phyloP scores from a whole-genome alignment of 2,888 invertebrate genomes.

The Barypeithes pellucidus region DNA sequence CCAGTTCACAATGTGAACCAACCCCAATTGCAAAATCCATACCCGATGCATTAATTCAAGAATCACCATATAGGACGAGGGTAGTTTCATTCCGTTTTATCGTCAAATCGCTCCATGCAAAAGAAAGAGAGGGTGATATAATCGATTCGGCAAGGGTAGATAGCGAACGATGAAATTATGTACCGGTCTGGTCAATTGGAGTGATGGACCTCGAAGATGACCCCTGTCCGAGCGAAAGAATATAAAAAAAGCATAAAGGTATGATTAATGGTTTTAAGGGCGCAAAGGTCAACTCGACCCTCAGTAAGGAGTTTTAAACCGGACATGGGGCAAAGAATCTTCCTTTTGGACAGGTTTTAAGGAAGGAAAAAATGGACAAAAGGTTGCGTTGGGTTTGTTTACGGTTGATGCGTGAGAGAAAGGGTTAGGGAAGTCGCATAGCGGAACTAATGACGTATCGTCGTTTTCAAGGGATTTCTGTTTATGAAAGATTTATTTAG shows the following conservation, averaged over 20 bases:
- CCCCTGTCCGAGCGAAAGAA: slow-evolving; percentile 59
- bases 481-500: slow-evolving; percentile 20
- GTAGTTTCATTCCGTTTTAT: not conserved
- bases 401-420: slow-evolving; percentile 54
- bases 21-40: not conserved
- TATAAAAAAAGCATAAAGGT: slow-evolving; percentile 63
- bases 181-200: slow-evolving; percentile 59
- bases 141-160: not conserved
- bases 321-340: slow-evolving; percentile 61
- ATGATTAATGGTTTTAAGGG: slow-evolving; percentile 72
- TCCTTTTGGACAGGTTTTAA: slow-evolving; percentile 53
- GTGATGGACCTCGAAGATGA: slow-evolving; percentile 64
- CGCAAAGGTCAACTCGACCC: slow-evolving; percentile 70
- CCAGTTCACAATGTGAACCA: not conserved
- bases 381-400: slow-evolving; percentile 51
- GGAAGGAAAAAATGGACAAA: slow-evolving; percentile 48
- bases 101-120: not conserved
- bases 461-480: slow-evolving; percentile 24
- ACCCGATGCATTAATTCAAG: not conserved
- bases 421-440: slow-evolving; percentile 51
- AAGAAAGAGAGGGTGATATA: slow-evolving; percentile 16
- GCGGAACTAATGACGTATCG: slow-evolving; percentile 52
- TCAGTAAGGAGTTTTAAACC: slow-evolving; percentile 66
- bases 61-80: not conserved
- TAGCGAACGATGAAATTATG: not conserved